A percentile compares a stretch with the other conserved stretches of the same genome.
Conservation (phyloP, 2,797 vertebrate genomes). For the Fundulus diaphanus region DNA sequence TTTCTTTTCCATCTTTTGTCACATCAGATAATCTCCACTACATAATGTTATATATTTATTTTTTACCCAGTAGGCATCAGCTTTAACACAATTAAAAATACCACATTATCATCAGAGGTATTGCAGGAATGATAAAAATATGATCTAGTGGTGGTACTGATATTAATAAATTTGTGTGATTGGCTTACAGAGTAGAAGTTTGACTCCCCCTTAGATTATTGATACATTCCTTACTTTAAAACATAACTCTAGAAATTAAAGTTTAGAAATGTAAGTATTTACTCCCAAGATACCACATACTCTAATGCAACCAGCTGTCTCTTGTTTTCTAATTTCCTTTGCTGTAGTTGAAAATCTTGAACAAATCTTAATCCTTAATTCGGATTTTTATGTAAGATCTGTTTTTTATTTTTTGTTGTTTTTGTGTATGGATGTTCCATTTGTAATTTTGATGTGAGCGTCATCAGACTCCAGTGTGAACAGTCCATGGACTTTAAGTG, state of each 20-base stretch:
- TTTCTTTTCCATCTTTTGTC: constrained; percentile 5
- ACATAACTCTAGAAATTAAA: neutral
- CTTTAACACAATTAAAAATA: neutral
- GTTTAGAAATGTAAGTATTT: too few species aligned
- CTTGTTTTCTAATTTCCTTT: too few species aligned
- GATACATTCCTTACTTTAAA: neutral
- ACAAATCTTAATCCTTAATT: too few species aligned
- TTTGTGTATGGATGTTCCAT: too few species aligned
- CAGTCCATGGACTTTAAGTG: neutral
- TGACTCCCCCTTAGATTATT: neutral
- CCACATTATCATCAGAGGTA: neutral
- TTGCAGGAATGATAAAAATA: neutral
- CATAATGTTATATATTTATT: too few species aligned
- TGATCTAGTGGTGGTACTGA: neutral
- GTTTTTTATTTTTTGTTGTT: too few species aligned
- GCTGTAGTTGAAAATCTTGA: too few species aligned
- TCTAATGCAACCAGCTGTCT: neutral
- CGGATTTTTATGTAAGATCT: too few species aligned
- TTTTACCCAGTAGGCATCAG: neutral
- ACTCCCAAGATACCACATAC: neutral
- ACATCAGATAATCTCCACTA: neutral
- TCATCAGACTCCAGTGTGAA: neutral
- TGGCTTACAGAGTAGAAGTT: neutral
- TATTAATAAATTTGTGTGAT: neutral
- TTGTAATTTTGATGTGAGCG: neutral